A percentile compares a stretch with the other conserved stretches of the same genome.
Evolutionary conservation across 2,888 invertebrate species (phyloP).

Genomic region (Drosophila neotestacea): DNA sequence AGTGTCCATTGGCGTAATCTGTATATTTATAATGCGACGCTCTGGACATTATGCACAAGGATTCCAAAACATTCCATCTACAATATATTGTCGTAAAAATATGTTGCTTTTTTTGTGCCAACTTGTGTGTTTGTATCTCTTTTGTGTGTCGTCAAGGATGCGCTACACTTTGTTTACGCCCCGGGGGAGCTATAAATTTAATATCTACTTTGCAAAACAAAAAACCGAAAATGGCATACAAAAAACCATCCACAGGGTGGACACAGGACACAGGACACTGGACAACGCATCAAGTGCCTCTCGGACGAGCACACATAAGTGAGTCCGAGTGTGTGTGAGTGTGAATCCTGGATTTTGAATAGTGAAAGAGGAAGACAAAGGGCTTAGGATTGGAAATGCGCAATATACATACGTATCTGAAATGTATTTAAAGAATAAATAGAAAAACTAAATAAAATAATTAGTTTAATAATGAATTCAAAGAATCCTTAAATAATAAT

Average conservation of each 20-base stretch:
- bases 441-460: background rate
- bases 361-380: background rate
- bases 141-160: slow-evolving; percentile 52
- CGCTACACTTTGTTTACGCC: slow-evolving; percentile 78
- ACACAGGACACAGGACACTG: slow-evolving; percentile 14
- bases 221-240: slow-evolving; percentile 64
- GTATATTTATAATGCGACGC: slow-evolving; percentile 78
- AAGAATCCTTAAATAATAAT: background rate
- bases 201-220: slow-evolving; percentile 83
- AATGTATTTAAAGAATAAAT: background rate
- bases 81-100: slow-evolving; percentile 79
- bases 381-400: background rate
- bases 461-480: background rate
- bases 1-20: slow-evolving; percentile 70
- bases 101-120: slow-evolving; percentile 54
- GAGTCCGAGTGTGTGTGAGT: slow-evolving; percentile 1
- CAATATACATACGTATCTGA: too few relatives aligned
- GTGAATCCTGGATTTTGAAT: slow-evolving; percentile 32
- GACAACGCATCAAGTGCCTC: slow-evolving; percentile 5
- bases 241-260: slow-evolving; percentile 17
- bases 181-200: slow-evolving; percentile 85
- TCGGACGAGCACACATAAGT: slow-evolving; percentile 6
- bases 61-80: slow-evolving; percentile 61
- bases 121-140: slow-evolving; percentile 16
- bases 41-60: slow-evolving; percentile 70